Percentiles rank a stretch among this genome's conserved stretches.
phyloP scores from a whole-genome alignment of 2,113 vertebrate species.

The Gymnorhina tibicen region DNA sequence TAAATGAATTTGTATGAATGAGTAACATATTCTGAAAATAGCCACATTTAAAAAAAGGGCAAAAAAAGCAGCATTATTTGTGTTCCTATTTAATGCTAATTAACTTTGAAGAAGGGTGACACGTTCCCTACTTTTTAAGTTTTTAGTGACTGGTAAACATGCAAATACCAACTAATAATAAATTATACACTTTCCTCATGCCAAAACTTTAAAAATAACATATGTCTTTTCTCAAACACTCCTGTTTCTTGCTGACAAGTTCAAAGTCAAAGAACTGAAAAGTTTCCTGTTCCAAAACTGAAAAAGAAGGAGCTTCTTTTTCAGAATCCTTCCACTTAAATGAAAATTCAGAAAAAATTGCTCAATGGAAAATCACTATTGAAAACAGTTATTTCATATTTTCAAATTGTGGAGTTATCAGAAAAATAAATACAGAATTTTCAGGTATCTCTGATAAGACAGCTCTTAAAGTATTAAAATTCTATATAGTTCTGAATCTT shows the following conservation, averaged over 20 bases:
- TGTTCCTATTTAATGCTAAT: neutral
- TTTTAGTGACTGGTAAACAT: neutral
- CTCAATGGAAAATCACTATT: neutral
- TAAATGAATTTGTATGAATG: neutral
- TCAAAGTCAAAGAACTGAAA: neutral
- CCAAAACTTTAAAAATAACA: neutral
- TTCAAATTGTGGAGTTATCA: neutral
- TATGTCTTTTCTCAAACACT: neutral
- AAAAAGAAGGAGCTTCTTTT: neutral
- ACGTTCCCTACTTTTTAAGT: neutral
- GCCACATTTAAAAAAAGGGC: fast-evolving
- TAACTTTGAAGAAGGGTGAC: neutral
- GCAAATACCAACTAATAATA: neutral
- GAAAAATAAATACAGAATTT: neutral
- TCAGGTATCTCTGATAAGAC: neutral
- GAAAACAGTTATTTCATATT: neutral
- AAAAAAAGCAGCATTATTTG: neutral
- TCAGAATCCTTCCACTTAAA: neutral
- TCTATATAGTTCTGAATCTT: neutral
- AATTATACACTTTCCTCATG: neutral
- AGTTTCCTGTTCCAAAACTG: neutral
- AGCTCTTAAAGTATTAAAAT: neutral
- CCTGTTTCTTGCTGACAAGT: neutral
- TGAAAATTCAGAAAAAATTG: neutral
- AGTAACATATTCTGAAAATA: neutral